Conservation (phyloP, 2,797 vertebrate genomes). For the Pangasius djambal region DNA sequence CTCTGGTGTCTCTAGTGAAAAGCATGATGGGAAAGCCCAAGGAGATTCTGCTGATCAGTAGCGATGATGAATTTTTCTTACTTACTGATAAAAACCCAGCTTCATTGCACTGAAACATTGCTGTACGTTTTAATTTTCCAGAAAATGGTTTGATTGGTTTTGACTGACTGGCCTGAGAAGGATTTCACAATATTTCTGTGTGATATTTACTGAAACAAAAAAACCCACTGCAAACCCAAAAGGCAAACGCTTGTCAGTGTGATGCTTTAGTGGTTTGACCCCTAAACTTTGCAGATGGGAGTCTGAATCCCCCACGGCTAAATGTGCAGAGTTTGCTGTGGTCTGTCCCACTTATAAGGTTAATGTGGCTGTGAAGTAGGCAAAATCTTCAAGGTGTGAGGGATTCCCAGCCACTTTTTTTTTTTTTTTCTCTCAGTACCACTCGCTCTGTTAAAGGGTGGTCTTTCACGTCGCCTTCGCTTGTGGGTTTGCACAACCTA, state of each 20-base stretch:
- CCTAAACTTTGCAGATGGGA: conserved; percentile 38
- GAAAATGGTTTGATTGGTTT: conserved; percentile 2
- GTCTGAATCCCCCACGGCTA: conserved; percentile 33
- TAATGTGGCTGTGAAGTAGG: conserved; percentile 32
- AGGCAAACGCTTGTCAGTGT: background rate
- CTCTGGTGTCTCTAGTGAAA: background rate
- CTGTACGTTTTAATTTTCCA: conserved; percentile 26
- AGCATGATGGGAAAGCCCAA: background rate
- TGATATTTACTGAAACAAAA: background rate
- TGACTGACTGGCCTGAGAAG: background rate
- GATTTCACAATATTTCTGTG: background rate
- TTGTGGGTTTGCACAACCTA: conserved; percentile 44
- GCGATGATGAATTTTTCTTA: conserved; percentile 13
- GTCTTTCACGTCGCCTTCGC: conserved; percentile 25
- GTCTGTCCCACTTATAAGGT: conserved; percentile 23
- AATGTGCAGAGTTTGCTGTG: conserved; percentile 12
- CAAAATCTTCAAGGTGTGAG: conserved; percentile 36
- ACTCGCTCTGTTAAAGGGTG: conserved; percentile 26
- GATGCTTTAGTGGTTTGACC: conserved; percentile 45
- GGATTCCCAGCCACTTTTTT: conserved; percentile 45
- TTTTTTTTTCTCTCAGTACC: background rate
- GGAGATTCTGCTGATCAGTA: conserved; percentile 16
- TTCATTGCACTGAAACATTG: conserved; percentile 16
- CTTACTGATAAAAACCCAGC: too few relatives aligned
- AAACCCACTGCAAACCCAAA: conserved; percentile 10